Evolutionary conservation across 2,797 vertebrate genomes (phyloP).

Genomic region (Coccyzus lansbergi): DNA sequence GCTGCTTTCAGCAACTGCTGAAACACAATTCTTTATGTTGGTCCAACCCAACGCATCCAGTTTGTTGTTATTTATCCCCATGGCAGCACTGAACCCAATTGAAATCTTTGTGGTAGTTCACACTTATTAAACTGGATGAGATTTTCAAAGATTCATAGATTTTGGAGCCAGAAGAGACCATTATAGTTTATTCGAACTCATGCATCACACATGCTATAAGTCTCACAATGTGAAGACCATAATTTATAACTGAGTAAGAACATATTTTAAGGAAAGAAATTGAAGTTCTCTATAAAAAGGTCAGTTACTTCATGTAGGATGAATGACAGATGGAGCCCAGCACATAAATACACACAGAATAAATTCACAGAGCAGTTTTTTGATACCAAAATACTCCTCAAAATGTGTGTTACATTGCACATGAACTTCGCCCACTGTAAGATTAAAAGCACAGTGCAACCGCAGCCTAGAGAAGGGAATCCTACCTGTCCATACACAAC

Average conservation of each 20-base stretch:
- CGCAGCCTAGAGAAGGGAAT: background rate
- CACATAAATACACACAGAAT: background rate
- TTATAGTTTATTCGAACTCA: background rate
- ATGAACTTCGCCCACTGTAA: background rate
- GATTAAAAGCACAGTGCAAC: background rate
- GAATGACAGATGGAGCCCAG: background rate
- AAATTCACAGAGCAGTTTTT: background rate
- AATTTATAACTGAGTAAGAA: background rate
- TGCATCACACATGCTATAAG: background rate
- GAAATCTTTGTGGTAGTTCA: background rate
- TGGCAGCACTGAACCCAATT: background rate
- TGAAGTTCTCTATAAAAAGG: background rate
- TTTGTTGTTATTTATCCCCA: background rate
- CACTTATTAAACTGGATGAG: background rate
- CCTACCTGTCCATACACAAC: background rate
- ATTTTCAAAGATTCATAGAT: background rate
- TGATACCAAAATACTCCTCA: background rate
- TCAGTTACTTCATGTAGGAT: background rate
- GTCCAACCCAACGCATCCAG: accelerated
- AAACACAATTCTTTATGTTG: background rate
- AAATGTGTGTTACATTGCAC: background rate
- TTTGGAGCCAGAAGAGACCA: background rate
- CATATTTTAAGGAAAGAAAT: background rate
- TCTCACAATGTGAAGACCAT: background rate
- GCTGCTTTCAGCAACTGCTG: background rate